These are phyloP conservation scores for Carassius auratus DNA, from an alignment of 2,113 vertebrate genomes.

Conservation along the genomic window DNA sequence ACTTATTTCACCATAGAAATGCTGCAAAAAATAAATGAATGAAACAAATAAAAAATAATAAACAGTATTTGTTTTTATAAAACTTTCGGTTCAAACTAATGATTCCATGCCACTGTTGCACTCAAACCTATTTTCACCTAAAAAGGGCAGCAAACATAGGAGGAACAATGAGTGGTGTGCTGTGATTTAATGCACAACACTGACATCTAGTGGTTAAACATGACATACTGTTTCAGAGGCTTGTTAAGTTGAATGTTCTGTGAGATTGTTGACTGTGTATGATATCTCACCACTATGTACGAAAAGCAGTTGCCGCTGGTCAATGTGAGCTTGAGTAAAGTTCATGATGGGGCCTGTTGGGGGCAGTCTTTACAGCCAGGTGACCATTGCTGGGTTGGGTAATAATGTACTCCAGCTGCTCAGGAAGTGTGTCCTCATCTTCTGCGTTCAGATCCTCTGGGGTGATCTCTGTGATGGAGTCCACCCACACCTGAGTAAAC, in stretches of 20 bases:
- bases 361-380: slow-evolving; percentile 82
- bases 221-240: not conserved
- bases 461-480: slow-evolving; percentile 84
- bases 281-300: slow-evolving; percentile 81
- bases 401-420: slow-evolving; percentile 80
- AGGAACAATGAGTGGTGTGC: not conserved
- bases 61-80: not conserved
- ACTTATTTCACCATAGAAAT: not conserved
- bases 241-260: no score
- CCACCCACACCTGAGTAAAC: slow-evolving; percentile 82
- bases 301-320: slow-evolving; percentile 83
- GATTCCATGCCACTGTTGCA: not conserved
- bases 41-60: not conserved
- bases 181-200: not conserved
- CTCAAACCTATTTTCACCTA: not conserved
- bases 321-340: slow-evolving; percentile 87
- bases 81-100: not conserved
- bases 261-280: not conserved
- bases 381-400: slow-evolving; percentile 86
- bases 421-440: slow-evolving; percentile 79
- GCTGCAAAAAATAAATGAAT: not conserved
- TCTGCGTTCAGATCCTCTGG: slow-evolving; percentile 76
- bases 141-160: not conserved
- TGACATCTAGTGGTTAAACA: slow-evolving; percentile 16
- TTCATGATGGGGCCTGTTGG: slow-evolving; percentile 78